Evolutionary conservation across 92 coral and sea anemone genomes (phyloP).

Genomic region (Metridium senile): DNA sequence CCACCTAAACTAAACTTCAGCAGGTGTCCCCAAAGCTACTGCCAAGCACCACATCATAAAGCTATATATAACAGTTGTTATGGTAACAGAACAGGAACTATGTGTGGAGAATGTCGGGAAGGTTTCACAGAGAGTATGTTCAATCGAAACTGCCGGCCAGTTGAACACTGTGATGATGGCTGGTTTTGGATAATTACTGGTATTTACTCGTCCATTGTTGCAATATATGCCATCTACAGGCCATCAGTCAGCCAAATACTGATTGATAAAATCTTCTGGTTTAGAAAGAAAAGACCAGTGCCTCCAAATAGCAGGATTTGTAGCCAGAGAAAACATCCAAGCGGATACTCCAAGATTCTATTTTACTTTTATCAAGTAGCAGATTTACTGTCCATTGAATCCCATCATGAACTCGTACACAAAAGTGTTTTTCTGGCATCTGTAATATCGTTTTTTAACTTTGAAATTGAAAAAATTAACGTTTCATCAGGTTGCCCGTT

Average conservation of each 20-base stretch:
- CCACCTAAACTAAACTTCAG: constrained; percentile 44
- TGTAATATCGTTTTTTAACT: constrained; percentile 24
- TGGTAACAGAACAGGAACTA: constrained; percentile 56
- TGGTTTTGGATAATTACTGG: constrained; percentile 62
- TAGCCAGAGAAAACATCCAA: not conserved
- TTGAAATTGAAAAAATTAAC: constrained; percentile 6
- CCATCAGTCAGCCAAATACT: constrained; percentile 9
- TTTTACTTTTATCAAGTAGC: constrained; percentile 71
- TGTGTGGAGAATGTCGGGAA: constrained; percentile 61
- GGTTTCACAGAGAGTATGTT: constrained; percentile 61
- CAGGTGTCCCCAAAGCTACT: constrained; percentile 57
- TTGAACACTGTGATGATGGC: constrained; percentile 32
- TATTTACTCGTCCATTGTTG: constrained; percentile 25
- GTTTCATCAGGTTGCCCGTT: constrained; percentile 45
- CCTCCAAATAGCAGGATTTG: constrained; percentile 1
- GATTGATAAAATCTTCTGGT: constrained; percentile 1
- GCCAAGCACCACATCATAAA: not conserved
- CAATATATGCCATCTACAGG: constrained; percentile 18
- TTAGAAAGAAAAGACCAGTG: not conserved
- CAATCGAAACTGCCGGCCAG: constrained; percentile 43
- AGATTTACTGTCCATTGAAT: constrained; percentile 40
- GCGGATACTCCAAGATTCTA: constrained; percentile 47
- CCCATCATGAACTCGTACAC: constrained; percentile 16
- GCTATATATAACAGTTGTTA: constrained; percentile 46
- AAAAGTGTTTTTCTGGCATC: not conserved